Percentiles rank a stretch among this genome's conserved stretches.
These are phyloP conservation scores for Bryconaethiops microstoma DNA, from an alignment of 2,797 vertebrate genomes.

Conservation along the genomic window DNA sequence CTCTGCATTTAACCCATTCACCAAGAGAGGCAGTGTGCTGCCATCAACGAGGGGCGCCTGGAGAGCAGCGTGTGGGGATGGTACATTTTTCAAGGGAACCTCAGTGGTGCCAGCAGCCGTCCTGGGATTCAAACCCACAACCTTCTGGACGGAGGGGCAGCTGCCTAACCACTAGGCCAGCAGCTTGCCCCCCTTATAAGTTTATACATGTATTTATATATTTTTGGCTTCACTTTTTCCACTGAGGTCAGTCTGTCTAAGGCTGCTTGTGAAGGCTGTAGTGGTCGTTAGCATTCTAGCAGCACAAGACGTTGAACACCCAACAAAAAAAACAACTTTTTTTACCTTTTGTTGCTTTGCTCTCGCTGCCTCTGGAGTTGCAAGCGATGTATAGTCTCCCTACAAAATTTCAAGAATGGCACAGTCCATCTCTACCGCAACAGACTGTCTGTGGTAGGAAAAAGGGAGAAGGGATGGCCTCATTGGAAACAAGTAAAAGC, in stretches of 20 bases:
- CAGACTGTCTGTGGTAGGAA: constrained; percentile 21
- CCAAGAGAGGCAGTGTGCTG: too few relatives aligned
- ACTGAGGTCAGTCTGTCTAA: background rate
- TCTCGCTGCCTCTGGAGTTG: background rate
- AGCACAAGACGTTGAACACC: background rate
- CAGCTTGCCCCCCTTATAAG: too few relatives aligned
- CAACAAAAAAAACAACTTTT: too few relatives aligned
- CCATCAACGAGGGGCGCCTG: too few relatives aligned
- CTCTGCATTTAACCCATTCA: too few relatives aligned
- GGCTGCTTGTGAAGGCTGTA: background rate
- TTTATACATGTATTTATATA: too few relatives aligned
- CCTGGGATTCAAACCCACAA: too few relatives aligned
- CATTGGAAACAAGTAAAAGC: constrained; percentile 6
- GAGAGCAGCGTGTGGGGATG: too few relatives aligned
- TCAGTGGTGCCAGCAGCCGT: too few relatives aligned
- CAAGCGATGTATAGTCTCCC: constrained; percentile 1
- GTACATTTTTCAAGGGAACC: too few relatives aligned
- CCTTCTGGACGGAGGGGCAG: too few relatives aligned
- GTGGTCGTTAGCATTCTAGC: background rate
- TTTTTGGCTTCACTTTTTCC: background rate
- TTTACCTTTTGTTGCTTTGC: background rate
- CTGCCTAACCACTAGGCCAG: too few relatives aligned
- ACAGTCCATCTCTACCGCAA: background rate
- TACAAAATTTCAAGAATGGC: constrained; percentile 10
- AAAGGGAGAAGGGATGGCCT: background rate